phyloP scores from a whole-genome alignment of 2,888 invertebrate species.

The Cheiracanthium punctorium region DNA sequence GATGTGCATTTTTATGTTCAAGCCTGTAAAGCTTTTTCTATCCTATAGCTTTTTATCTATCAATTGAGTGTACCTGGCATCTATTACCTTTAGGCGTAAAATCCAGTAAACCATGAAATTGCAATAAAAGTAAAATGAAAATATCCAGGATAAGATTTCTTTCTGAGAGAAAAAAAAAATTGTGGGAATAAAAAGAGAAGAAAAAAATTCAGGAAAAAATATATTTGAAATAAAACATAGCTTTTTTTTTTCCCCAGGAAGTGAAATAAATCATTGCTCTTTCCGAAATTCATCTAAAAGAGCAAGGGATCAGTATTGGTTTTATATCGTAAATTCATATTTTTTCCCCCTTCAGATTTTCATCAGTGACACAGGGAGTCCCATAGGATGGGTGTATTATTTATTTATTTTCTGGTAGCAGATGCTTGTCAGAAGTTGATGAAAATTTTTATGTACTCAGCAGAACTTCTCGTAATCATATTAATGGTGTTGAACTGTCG shows the following conservation, averaged over 20 bases:
- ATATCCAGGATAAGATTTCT: background rate
- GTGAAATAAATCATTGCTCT: background rate
- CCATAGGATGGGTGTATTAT: too few relatives aligned
- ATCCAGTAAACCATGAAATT: background rate
- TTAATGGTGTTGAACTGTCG: too few relatives aligned
- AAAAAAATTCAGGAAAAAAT: background rate
- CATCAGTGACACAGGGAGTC: too few relatives aligned
- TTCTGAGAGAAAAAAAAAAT: background rate
- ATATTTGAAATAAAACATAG: background rate
- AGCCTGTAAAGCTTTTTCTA: too few relatives aligned
- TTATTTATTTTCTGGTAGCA: too few relatives aligned
- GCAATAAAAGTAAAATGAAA: background rate
- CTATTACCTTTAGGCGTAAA: background rate
- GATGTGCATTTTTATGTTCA: too few relatives aligned
- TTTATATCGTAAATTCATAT: background rate
- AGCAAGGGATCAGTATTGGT: background rate
- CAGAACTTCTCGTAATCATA: too few relatives aligned
- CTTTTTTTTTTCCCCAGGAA: background rate
- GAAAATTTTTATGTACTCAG: too few relatives aligned
- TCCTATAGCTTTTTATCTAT: too few relatives aligned
- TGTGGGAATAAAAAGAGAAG: background rate
- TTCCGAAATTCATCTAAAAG: background rate
- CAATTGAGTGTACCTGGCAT: too few relatives aligned
- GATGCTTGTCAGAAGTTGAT: too few relatives aligned
- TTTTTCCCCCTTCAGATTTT: too few relatives aligned